A percentile compares a stretch with the other conserved stretches of the same genome.
These are phyloP conservation scores for Sparus aurata DNA, from an alignment of 2,797 vertebrate species.

Conservation along the genomic window DNA sequence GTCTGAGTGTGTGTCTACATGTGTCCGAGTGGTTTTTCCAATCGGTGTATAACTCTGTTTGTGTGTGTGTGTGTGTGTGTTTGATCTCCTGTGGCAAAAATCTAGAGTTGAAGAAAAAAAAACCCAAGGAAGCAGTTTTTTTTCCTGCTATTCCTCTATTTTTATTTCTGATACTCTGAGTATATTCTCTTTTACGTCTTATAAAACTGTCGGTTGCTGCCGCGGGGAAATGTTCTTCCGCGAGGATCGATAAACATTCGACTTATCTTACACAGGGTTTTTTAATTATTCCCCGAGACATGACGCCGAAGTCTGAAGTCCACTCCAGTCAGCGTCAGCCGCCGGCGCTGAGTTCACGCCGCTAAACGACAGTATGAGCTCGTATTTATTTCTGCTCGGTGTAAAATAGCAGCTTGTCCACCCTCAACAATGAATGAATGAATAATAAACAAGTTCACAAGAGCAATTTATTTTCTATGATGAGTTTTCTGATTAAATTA, in stretches of 20 bases:
- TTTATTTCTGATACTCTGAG: neutral
- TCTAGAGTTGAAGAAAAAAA: neutral
- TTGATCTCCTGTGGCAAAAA: conserved; percentile 17
- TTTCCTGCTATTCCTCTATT: neutral
- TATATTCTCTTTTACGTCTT: neutral
- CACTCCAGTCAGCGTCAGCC: conserved; percentile 16
- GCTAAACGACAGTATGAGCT: neutral
- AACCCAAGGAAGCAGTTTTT: neutral
- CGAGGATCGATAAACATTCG: conserved; percentile 20
- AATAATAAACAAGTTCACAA: conserved; percentile 71
- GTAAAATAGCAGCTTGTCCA: conserved; percentile 66
- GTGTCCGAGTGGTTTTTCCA: conserved; percentile 44
- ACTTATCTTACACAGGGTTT: conserved; percentile 9
- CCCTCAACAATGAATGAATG: conserved; percentile 61
- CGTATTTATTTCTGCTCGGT: conserved; percentile 31
- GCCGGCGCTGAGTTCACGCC: conserved; percentile 9
- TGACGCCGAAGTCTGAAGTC: neutral
- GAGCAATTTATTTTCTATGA: conserved; percentile 74
- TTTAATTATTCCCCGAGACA: conserved; percentile 26
- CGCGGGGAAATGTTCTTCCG: neutral
- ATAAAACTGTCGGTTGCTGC: neutral
- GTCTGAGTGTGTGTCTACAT: conserved; percentile 54
- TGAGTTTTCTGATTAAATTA: conserved; percentile 77
- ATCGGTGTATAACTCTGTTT: conserved; percentile 1
- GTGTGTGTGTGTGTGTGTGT: conserved; percentile 12